Base-by-base conservation (phyloP, 2,797 vertebrate genomes). In the Phyllotis vaccarum region DNA sequence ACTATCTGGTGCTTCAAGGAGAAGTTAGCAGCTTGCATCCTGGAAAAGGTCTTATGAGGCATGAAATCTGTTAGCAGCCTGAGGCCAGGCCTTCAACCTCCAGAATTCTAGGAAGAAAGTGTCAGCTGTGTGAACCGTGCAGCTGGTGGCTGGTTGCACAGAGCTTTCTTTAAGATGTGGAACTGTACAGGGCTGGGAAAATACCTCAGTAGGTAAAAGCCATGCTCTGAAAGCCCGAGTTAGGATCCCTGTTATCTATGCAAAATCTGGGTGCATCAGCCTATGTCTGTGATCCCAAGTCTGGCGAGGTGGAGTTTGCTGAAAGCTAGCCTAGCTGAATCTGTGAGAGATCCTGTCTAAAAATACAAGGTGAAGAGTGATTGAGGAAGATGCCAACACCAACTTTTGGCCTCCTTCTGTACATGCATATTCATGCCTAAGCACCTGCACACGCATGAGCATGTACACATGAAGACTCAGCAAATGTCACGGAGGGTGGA, bases 401-500 rank as follows among this genome's bases (percentile, higher is more conserved):
- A 70, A 40, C 34, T 10, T 72, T 66, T 29, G 49, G n/a, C 49
- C 49, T 40, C n/a, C 24, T 19, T 2, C 12, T 24, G 21, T 86
- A 86, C 31, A 27, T 52, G 12, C 43, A n/a, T 9, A 52, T 2
- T 49, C n/a, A 40, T 82, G 22, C 13, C 24, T 60, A n/a, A 60
- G 37, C 56, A 56, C 12, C 21, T 52, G 31, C 13, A 52, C 40
- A 68, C 27, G n/a, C 6, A 86, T 86, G 62, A 52, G 22, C 29
- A 78, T 66, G 17, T 12, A 82, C 24, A 19, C 22, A 19, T 4
- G 27, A 46, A 76, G 43, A 21, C 43, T 81, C 34, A 70, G 56
- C 16, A 88, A 76, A 78, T 95, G 74, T 95, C 78, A 79, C 3
- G 80, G 72, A 91, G 52, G 58, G 8, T 52, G 12, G 66, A 94